These are phyloP conservation scores for Hypocryptadius cinnamomeus DNA, from an alignment of 2,113 vertebrate species.

Conservation along the genomic window DNA sequence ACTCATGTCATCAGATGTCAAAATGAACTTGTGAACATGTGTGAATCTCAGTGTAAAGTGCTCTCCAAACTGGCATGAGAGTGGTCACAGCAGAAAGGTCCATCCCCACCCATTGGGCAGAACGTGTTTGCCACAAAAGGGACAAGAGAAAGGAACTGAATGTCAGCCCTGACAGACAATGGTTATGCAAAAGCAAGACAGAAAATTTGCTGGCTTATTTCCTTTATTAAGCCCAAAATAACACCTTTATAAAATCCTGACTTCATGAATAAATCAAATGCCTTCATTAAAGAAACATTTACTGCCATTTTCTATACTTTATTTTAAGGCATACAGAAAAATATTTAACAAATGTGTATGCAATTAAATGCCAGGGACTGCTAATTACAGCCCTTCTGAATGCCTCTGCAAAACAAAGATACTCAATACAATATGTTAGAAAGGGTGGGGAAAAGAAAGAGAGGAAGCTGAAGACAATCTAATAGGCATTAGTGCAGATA, in stretches of 20 bases:
- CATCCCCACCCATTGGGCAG: not conserved
- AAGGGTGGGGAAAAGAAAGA: conserved; percentile 31
- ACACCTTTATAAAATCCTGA: conserved; percentile 44
- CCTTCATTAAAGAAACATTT: conserved; percentile 53
- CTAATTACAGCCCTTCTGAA: conserved; percentile 52
- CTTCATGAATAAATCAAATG: conserved; percentile 48
- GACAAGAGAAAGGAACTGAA: not conserved
- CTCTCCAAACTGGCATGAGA: not conserved
- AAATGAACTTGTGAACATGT: not conserved
- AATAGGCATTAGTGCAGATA: conserved; percentile 2
- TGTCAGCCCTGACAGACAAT: not conserved
- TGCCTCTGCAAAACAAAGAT: conserved; percentile 58
- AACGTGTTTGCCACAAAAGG: not conserved
- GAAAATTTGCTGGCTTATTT: conserved; percentile 27
- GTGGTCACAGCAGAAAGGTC: not conserved
- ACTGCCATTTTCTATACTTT: conserved; percentile 58
- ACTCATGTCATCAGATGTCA: not conserved
- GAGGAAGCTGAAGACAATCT: conserved; percentile 42
- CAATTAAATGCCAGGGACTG: conserved; percentile 54
- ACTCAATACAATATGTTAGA: conserved; percentile 20
- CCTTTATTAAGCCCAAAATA: conserved; percentile 54
- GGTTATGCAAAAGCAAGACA: conserved; percentile 10
- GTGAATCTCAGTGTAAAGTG: not conserved
- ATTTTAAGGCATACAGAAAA: conserved; percentile 64
- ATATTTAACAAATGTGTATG: conserved; percentile 60